Evolutionary conservation across 1,140 invertebrate genomes (phyloP).

Genomic region (Aphelenchoides besseyi): DNA sequence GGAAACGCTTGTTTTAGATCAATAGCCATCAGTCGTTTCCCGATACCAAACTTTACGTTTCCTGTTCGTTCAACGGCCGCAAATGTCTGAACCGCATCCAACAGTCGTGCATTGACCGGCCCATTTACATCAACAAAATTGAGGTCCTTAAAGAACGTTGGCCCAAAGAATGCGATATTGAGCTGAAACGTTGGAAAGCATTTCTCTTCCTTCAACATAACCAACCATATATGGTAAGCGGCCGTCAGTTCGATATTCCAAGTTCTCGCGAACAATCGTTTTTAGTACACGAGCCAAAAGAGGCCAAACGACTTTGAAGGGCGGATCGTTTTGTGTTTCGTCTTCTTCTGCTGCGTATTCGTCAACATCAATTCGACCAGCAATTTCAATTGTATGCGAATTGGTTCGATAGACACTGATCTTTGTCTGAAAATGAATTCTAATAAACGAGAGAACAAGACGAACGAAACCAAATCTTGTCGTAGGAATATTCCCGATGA

Average conservation of each 20-base stretch:
- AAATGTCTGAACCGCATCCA: constrained; percentile 45
- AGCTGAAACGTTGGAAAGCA: constrained; percentile 29
- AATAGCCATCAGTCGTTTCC: constrained; percentile 35
- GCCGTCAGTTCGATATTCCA: constrained; percentile 29
- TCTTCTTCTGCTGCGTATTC: constrained; percentile 47
- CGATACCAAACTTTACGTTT: constrained; percentile 39
- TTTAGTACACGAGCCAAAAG: constrained; percentile 31
- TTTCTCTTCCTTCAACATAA: constrained; percentile 6
- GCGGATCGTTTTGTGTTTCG: constrained; percentile 25
- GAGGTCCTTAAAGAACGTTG: constrained; percentile 37
- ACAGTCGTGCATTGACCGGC: constrained; percentile 35
- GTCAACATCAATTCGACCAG: constrained; percentile 46
- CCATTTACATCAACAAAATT: constrained; percentile 29
- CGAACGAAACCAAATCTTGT: constrained; percentile 43
- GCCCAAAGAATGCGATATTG: constrained; percentile 44
- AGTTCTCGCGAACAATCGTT: constrained; percentile 21
- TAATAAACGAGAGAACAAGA: constrained; percentile 17
- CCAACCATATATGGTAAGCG: constrained; percentile 39
- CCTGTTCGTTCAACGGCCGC: constrained; percentile 43
- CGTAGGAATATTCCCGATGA: constrained; percentile 43
- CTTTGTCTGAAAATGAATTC: constrained; percentile 34
- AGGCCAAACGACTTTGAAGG: constrained; percentile 46
- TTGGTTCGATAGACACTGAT: constrained; percentile 34
- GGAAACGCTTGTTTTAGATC: constrained; percentile 46
- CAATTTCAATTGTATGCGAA: constrained; percentile 38